Percentiles rank a stretch among this genome's conserved stretches.
These are phyloP conservation scores for Alfaro cultratus DNA, from an alignment of 2,797 vertebrate genomes.

Conservation along the genomic window DNA sequence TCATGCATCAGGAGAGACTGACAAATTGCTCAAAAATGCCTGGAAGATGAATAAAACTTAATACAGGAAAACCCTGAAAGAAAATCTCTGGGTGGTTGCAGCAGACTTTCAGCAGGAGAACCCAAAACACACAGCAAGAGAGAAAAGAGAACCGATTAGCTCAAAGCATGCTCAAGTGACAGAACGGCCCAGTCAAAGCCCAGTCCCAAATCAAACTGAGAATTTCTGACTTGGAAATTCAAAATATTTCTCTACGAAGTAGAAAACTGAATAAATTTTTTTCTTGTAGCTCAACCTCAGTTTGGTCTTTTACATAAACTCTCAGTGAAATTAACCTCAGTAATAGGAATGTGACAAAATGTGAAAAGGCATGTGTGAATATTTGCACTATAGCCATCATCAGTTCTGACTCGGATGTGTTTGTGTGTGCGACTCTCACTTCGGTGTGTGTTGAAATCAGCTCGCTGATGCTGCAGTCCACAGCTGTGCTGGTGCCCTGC, in stretches of 20 bases:
- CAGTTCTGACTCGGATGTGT: neutral
- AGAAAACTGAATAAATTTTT: neutral
- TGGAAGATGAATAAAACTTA: neutral
- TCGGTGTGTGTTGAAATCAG: slow-evolving; percentile 35
- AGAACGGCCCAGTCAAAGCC: neutral
- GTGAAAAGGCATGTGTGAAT: neutral
- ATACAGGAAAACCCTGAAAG: neutral
- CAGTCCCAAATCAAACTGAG: neutral
- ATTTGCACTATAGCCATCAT: neutral
- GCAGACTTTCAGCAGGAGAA: neutral
- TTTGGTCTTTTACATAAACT: too few relatives aligned
- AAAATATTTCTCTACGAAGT: neutral
- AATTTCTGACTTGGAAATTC: neutral
- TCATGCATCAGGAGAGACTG: neutral
- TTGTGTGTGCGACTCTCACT: slow-evolving; percentile 50
- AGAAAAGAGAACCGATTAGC: neutral
- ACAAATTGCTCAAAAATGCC: neutral
- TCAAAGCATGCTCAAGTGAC: neutral
- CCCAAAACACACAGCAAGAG: neutral
- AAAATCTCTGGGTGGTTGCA: neutral
- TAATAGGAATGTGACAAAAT: neutral
- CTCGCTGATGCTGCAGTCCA: slow-evolving; percentile 68
- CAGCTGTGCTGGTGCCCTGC: neutral
- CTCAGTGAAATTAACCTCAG: too few relatives aligned
- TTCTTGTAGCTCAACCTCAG: neutral